phyloP scores from a whole-genome alignment of 2,888 invertebrate genomes.

The Cancer borealis region DNA sequence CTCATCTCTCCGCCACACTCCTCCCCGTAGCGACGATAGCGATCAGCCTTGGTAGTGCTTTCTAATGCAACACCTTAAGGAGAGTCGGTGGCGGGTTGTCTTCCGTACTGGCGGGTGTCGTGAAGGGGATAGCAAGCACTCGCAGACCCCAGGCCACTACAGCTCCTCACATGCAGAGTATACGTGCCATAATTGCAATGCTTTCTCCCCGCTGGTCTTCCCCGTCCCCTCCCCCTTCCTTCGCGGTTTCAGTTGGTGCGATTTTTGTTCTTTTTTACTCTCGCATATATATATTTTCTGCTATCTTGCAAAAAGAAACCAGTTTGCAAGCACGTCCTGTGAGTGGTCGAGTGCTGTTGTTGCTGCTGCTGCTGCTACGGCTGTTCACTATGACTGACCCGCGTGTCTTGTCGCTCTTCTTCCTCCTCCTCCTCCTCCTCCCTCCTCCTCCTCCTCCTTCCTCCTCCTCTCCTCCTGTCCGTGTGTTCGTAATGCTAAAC shows the following conservation, averaged over 20 bases:
- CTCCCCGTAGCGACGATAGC: slow-evolving; percentile 34
- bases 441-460: background rate
- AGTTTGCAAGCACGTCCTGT: slow-evolving; percentile 27
- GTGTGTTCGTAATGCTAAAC: slow-evolving; percentile 21
- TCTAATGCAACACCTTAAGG: slow-evolving; percentile 6
- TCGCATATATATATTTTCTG: background rate
- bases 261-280: background rate
- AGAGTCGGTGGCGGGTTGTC: background rate
- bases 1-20: background rate
- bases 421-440: slow-evolving; percentile 14
- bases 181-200: slow-evolving; percentile 22
- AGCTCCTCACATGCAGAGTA: background rate
- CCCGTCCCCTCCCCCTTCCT: background rate
- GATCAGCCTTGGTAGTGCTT: background rate
- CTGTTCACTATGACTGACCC: background rate
- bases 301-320: slow-evolving; percentile 5
- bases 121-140: background rate
- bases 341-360: background rate
- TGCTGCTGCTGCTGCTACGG: slow-evolving; percentile 9
- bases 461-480: background rate
- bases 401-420: background rate
- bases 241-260: background rate
- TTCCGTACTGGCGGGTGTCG: background rate
- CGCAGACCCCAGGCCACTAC: background rate
- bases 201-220: background rate